Conservation (phyloP, 2,888 invertebrate genomes). For the Chirona hameri region DNA sequence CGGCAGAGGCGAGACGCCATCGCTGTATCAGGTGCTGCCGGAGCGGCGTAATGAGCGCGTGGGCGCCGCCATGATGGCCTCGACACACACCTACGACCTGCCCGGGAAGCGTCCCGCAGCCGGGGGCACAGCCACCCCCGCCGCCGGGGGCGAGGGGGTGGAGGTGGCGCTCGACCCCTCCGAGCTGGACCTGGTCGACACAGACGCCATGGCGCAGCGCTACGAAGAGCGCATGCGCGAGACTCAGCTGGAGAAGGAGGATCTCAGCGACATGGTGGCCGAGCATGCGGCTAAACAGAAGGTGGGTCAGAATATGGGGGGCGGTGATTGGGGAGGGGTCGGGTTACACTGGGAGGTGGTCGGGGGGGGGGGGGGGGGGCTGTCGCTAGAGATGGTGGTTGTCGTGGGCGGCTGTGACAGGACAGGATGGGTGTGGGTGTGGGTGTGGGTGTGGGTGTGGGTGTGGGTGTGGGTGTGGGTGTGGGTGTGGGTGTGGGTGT, state of each 20-base stretch:
- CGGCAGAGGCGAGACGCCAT: constrained; percentile 78
- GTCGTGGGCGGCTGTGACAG: too few species aligned
- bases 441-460: too few species aligned
- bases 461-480: too few species aligned
- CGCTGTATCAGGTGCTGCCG: constrained; percentile 86
- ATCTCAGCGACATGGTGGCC: constrained; percentile 96
- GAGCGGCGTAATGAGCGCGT: constrained; percentile 89
- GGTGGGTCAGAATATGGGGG: constrained; percentile 52
- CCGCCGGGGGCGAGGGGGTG: constrained; percentile 53
- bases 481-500: too few species aligned
- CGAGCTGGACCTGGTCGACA: constrained; percentile 86
- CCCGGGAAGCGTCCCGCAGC: constrained; percentile 49
- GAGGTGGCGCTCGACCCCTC: constrained; percentile 96
- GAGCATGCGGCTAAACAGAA: constrained; percentile 97
- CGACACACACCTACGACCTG: constrained; percentile 96
- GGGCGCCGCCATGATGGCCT: constrained; percentile 92
- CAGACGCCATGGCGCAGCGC: constrained; percentile 89
- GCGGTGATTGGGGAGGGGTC: neutral
- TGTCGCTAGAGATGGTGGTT: too few species aligned
- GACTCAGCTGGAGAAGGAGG: constrained; percentile 85
- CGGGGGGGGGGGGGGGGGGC: too few species aligned
- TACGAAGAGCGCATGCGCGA: constrained; percentile 96
- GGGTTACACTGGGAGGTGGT: too few species aligned
- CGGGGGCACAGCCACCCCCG: constrained; percentile 33
- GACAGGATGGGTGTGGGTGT: too few species aligned